Conservation (phyloP, 2,113 vertebrate genomes). For the Electrona antarctica region DNA sequence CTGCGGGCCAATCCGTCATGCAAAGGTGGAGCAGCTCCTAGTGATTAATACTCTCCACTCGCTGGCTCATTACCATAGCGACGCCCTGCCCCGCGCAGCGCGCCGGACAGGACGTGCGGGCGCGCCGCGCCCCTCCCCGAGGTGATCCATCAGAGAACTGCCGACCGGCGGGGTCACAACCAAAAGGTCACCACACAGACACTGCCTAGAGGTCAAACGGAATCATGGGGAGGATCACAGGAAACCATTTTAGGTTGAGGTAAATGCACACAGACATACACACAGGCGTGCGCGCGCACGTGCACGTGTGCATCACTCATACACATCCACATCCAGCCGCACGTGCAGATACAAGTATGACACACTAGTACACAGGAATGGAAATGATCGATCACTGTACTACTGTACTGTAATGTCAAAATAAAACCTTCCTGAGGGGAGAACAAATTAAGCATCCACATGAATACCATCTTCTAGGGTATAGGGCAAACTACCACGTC, state of each 20-base stretch:
- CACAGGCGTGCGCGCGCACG: not conserved
- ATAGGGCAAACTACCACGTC: slow-evolving; percentile 55
- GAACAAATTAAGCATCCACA: slow-evolving; percentile 37
- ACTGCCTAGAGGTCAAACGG: slow-evolving; percentile 45
- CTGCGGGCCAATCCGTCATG: slow-evolving; percentile 62
- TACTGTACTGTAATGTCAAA: not conserved
- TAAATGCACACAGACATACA: slow-evolving; percentile 14
- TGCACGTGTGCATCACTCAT: not conserved
- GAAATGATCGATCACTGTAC: slow-evolving; percentile 35
- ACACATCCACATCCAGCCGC: not conserved
- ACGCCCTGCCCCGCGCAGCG: slow-evolving; percentile 30
- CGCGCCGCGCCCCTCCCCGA: slow-evolving; percentile 48
- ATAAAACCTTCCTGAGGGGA: slow-evolving; percentile 12
- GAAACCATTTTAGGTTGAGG: slow-evolving; percentile 33
- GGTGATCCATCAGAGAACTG: slow-evolving; percentile 72
- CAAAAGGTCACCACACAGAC: slow-evolving; percentile 30
- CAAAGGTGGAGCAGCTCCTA: slow-evolving; percentile 25
- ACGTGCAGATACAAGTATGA: not conserved
- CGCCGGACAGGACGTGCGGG: slow-evolving; percentile 31
- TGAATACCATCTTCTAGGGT: slow-evolving; percentile 59
- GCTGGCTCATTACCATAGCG: slow-evolving; percentile 66
- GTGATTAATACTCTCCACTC: slow-evolving; percentile 64
- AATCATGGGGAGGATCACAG: slow-evolving; percentile 25
- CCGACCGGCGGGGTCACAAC: slow-evolving; percentile 45
- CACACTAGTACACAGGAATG: not conserved